Conservation (phyloP, 2,888 invertebrate species). For the Myopa tessellatipennis region DNA sequence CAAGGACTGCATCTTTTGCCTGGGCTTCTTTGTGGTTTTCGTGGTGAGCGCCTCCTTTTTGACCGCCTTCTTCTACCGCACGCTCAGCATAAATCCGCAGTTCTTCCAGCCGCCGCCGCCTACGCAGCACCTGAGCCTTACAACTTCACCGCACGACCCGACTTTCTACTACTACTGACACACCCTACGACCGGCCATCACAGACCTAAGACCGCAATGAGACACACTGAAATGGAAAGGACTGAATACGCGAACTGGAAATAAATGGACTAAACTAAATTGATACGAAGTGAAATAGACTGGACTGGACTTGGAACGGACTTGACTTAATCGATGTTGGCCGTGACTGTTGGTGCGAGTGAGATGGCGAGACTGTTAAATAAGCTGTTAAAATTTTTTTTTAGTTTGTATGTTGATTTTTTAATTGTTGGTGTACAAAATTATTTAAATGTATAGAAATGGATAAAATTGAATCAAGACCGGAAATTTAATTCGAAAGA, state of each 20-base stretch:
- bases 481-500: neutral
- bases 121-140: neutral
- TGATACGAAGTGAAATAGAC: no score
- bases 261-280: no score
- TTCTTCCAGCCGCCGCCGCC: conserved; percentile 40
- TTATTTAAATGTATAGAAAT: neutral
- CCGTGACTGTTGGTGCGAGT: no score
- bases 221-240: neutral
- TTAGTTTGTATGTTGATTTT: neutral
- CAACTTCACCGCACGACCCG: neutral
- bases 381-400: no score
- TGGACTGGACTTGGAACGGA: no score
- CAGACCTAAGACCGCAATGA: neutral
- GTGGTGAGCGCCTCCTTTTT: conserved; percentile 63
- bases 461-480: neutral
- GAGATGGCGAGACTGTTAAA: no score
- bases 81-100: conserved; percentile 54
- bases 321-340: no score
- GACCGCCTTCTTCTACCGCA: conserved; percentile 64
- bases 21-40: conserved; percentile 63
- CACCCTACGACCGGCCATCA: neutral
- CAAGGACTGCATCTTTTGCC: conserved; percentile 64
- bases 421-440: neutral
- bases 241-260: neutral
- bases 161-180: conserved; percentile 25